Conservation (phyloP, 1,140 invertebrate species). For the Bombus superbus region DNA sequence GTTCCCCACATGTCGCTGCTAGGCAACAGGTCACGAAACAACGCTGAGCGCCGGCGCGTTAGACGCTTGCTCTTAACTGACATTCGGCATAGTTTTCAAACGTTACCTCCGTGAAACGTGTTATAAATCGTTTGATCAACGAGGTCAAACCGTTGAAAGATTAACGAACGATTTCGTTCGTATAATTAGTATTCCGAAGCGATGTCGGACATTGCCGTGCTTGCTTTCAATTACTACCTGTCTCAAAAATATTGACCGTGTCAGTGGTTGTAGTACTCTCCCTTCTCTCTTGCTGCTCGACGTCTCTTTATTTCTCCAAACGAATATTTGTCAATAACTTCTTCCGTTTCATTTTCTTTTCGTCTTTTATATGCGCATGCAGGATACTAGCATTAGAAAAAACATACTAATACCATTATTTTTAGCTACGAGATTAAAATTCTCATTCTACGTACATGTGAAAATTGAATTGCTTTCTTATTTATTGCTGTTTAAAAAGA, state of each 20-base stretch:
- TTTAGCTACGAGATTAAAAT: not conserved
- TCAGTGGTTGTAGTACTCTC: not conserved
- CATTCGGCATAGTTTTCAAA: constrained; percentile 23
- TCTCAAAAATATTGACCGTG: constrained; percentile 72
- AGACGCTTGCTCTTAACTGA: constrained; percentile 22
- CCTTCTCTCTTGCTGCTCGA: not conserved
- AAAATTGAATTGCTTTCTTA: not conserved
- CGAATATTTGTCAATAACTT: not conserved
- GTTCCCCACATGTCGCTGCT: constrained; percentile 63
- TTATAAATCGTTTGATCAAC: not conserved
- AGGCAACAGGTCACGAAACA: constrained; percentile 77
- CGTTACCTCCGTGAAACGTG: not conserved
- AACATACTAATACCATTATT: not conserved
- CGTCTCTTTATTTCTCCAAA: constrained; percentile 18
- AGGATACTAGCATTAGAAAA: too few relatives aligned
- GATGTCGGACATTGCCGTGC: constrained; percentile 68
- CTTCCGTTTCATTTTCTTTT: not conserved
- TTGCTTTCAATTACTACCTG: constrained; percentile 66
- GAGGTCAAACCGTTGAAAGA: constrained; percentile 20
- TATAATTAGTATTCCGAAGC: constrained; percentile 70
- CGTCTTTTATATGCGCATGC: not conserved
- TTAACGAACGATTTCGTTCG: constrained; percentile 32
- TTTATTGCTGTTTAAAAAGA: not conserved
- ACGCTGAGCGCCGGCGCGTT: constrained; percentile 77
- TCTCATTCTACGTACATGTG: not conserved